Conservation (phyloP, 2,113 vertebrate genomes). For the Daphoenositta chrysoptera region DNA sequence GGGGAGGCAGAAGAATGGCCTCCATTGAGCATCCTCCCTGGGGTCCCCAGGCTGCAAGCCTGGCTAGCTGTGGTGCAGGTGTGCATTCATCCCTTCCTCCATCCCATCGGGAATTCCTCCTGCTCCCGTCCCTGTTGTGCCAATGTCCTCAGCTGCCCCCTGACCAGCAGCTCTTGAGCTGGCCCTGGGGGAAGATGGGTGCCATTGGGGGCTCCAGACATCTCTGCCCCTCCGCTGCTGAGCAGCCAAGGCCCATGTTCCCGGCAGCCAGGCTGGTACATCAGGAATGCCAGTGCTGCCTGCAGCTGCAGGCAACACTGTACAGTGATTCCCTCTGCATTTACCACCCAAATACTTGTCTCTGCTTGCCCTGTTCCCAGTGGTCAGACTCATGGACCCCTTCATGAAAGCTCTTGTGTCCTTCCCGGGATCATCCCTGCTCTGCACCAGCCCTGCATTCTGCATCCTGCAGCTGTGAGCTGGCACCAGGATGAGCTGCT, state of each 20-base stretch:
- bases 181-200: not conserved
- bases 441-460: not conserved
- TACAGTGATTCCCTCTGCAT: not conserved
- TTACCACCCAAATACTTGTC: not conserved
- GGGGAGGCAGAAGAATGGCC: not conserved
- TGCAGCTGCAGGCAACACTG: fast-evolving
- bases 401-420: not conserved
- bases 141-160: not conserved
- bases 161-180: not conserved
- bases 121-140: fast-evolving
- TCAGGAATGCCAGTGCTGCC: fast-evolving
- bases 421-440: not conserved
- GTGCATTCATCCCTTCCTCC: not conserved
- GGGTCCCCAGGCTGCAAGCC: not conserved
- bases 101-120: not conserved
- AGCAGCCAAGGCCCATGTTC: fast-evolving
- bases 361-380: not conserved
- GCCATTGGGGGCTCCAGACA: not conserved
- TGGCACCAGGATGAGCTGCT: not conserved
- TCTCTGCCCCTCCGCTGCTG: fast-evolving
- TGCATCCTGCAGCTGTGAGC: not conserved
- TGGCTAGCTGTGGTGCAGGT: not conserved
- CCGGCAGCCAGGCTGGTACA: fast-evolving
- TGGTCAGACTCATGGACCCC: fast-evolving
- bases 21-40: not conserved